phyloP scores from a whole-genome alignment of 2,797 vertebrate species.

The Pachyuromys duprasi region DNA sequence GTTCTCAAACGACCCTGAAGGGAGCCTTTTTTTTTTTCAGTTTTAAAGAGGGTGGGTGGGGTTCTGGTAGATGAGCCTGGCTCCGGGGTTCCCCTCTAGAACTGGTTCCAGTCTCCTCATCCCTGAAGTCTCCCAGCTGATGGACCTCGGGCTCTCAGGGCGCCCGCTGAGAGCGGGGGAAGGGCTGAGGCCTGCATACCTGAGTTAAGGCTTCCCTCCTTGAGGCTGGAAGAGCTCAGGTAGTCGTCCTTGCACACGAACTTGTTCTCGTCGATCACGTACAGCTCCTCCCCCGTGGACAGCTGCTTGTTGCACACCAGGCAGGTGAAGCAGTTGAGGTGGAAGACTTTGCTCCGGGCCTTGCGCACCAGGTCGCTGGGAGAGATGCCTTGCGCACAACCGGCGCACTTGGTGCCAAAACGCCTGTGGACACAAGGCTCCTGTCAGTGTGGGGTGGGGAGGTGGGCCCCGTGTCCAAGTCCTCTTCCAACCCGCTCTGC shows the following conservation, averaged over 20 bases:
- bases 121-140: background rate
- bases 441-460: background rate
- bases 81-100: background rate
- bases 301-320: conserved; percentile 99
- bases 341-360: conserved; percentile 96
- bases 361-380: conserved; percentile 96
- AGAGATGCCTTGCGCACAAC: conserved; percentile 96
- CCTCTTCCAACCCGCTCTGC: background rate
- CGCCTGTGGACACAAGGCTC: conserved; percentile 87
- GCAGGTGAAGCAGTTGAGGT: conserved; percentile 98
- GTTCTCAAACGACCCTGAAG: background rate
- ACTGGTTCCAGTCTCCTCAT: background rate
- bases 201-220: conserved; percentile 96
- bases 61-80: background rate
- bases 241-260: conserved; percentile 99
- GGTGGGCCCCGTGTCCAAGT: background rate
- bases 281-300: conserved; percentile 97
- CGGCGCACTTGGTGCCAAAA: conserved; percentile 97
- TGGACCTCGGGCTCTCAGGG: background rate
- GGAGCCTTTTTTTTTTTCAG: background rate
- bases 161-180: background rate
- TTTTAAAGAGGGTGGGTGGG: background rate
- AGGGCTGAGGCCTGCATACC: conserved; percentile 86
- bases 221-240: conserved; percentile 92
- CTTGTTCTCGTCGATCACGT: conserved; percentile 98